phyloP scores from a whole-genome alignment of 2,888 invertebrate species.

The Choristoneura rosaceana region DNA sequence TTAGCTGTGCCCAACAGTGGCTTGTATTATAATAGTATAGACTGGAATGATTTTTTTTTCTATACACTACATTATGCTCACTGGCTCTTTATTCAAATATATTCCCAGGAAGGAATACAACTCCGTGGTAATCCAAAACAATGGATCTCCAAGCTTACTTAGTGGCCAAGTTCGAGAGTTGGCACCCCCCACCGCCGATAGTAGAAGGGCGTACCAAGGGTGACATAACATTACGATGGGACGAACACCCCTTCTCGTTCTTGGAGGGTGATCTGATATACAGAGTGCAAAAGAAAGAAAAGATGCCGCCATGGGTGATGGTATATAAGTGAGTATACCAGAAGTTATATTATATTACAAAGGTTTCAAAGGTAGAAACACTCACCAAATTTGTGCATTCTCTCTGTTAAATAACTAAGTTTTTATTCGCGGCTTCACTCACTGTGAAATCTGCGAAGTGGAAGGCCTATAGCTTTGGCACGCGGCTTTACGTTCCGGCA shows the following conservation, averaged over 20 bases:
- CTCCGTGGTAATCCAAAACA: not conserved
- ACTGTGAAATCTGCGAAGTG: too few relatives aligned
- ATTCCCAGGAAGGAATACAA: not conserved
- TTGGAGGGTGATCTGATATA: slow-evolving; percentile 61
- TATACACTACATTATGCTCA: too few relatives aligned
- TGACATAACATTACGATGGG: slow-evolving; percentile 63
- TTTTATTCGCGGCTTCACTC: too few relatives aligned
- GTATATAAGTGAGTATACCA: slow-evolving; percentile 65
- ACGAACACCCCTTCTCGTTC: slow-evolving; percentile 57
- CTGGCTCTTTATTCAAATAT: not conserved
- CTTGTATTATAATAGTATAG: too few relatives aligned
- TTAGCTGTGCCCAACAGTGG: too few relatives aligned
- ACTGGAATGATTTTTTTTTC: too few relatives aligned
- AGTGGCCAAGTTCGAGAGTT: slow-evolving; percentile 54
- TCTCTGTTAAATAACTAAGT: too few relatives aligned
- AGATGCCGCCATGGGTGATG: slow-evolving; percentile 71
- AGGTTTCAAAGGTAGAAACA: not conserved
- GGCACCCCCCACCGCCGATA: slow-evolving; percentile 62
- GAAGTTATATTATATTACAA: not conserved
- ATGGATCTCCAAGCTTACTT: slow-evolving; percentile 60
- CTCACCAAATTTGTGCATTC: not conserved
- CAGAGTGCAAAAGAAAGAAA: slow-evolving; percentile 69
- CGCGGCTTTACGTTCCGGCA: not conserved
- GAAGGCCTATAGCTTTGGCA: too few relatives aligned
- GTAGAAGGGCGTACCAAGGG: slow-evolving; percentile 58